phyloP scores from a whole-genome alignment of 2,797 vertebrate genomes.

The Spinus olivaceus region DNA sequence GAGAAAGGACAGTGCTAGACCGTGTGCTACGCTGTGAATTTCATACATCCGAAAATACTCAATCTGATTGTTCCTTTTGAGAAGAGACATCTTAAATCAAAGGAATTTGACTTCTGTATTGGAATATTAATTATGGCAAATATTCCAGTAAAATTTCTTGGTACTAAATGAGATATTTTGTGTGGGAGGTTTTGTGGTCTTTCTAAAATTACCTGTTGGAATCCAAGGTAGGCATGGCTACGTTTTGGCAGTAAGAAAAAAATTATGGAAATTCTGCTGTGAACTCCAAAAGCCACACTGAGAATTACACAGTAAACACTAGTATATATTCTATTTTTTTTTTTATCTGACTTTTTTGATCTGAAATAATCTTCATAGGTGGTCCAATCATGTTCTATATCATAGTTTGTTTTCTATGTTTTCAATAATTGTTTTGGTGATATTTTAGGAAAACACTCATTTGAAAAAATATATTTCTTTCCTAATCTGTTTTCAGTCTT shows the following conservation, averaged over 20 bases:
- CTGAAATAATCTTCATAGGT: background rate
- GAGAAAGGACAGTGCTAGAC: background rate
- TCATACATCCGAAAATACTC: background rate
- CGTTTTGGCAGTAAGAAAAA: background rate
- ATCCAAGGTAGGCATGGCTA: rapidly evolving
- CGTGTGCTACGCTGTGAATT: background rate
- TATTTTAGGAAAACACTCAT: background rate
- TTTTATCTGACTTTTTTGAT: background rate
- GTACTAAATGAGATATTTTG: background rate
- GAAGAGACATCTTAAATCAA: background rate
- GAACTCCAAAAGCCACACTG: background rate
- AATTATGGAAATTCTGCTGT: background rate
- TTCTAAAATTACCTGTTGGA: background rate
- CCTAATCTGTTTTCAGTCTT: background rate
- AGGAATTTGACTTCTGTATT: background rate
- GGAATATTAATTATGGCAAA: constrained; percentile 27
- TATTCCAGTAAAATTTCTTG: background rate
- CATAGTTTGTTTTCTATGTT: background rate
- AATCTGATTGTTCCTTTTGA: background rate
- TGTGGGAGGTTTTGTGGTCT: too few relatives aligned
- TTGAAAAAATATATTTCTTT: background rate
- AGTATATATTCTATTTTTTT: background rate
- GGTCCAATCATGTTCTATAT: background rate
- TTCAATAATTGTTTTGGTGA: background rate
- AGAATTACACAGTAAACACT: background rate